Evolutionary conservation across 1,140 invertebrate genomes (phyloP), one percentile per base, ranked within the genome.

Genomic region (Vollenhovia emeryi): DNA sequence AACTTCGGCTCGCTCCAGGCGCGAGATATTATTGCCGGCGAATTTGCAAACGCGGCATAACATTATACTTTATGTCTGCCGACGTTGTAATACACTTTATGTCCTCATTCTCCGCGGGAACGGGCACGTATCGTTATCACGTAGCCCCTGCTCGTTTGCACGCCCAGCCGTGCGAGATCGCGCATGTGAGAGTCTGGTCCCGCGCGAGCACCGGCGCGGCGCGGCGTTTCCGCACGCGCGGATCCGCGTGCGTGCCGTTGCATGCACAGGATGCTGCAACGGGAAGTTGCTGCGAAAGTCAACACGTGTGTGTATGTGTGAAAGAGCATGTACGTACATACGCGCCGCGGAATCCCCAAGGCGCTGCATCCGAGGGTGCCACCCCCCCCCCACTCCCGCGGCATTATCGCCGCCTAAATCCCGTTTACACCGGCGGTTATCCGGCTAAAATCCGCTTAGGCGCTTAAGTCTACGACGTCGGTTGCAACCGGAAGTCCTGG

Each of bases 331-430:
- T 13, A 13, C 2, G 24, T 30, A 15, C 36, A 62, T 59, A 68
- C 21, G 21, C 18, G 45, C 18, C 24, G 7, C 5, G 33, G 13
- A 86, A 80, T 69, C 64, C 48, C 60, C 36, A 30, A 84, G 57
- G 40, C 68, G 15, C 21, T 8, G 21, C 11, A 43, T 43, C 4
- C 11, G 18, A 24, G 36, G 21, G 21, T 33, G 27, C 55, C 52
- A 50, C 6, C 5, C 15, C 55, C 5, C 4, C n/a, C n/a, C 2
- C 30, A 1, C 15, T 7, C n/a, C 24, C 15, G 1, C 36, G 33
- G 43, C 18, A 60, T 79, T 79, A 87, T 80, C 66, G 66, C 52
- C 60, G 30, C 8, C 24, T 68, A 87, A 87, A 75, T 74, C 86
- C 30, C 18, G 60, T 84, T 84, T 85, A 84, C 48, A 84, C 43